Conservation (phyloP, 1,140 invertebrate species). For the Bombus vancouverensis region DNA sequence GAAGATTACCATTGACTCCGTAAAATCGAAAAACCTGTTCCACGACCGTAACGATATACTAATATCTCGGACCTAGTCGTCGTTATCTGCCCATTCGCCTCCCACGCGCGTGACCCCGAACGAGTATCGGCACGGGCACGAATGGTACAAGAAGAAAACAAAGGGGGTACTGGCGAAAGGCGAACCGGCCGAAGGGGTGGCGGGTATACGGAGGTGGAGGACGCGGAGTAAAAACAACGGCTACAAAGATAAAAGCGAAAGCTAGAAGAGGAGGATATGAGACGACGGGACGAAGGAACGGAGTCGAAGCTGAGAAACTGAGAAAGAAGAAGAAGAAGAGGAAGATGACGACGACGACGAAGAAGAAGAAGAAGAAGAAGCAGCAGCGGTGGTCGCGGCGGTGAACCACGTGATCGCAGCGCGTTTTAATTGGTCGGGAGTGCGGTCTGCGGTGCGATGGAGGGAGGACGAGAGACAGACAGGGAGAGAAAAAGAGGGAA, state of each 20-base stretch:
- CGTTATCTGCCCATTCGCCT: constrained; percentile 48
- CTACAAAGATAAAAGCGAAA: constrained; percentile 27
- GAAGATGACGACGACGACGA: constrained; percentile 29
- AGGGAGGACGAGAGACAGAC: constrained; percentile 57
- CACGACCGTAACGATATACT: constrained; percentile 32
- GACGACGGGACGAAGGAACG: background rate
- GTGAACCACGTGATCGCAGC: constrained; percentile 77
- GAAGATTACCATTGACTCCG: constrained; percentile 30
- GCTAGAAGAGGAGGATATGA: background rate
- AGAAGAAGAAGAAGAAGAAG: constrained; percentile 50
- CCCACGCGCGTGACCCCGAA: constrained; percentile 26
- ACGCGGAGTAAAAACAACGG: constrained; percentile 29
- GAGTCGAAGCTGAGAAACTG: constrained; percentile 13
- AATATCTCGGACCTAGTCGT: constrained; percentile 50
- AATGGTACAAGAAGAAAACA: constrained; percentile 8
- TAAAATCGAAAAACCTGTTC: constrained; percentile 52
- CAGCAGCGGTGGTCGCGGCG: constrained; percentile 31
- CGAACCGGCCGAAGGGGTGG: background rate
- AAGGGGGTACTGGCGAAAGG: background rate
- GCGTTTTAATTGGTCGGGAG: constrained; percentile 81
- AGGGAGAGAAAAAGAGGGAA: constrained; percentile 52
- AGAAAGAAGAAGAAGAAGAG: constrained; percentile 13
- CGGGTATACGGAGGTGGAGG: too few species aligned
- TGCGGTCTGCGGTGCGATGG: constrained; percentile 52
- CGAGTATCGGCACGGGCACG: constrained; percentile 16